Base-by-base conservation (phyloP, 2,888 invertebrate species). In the Glomeris marginata region DNA sequence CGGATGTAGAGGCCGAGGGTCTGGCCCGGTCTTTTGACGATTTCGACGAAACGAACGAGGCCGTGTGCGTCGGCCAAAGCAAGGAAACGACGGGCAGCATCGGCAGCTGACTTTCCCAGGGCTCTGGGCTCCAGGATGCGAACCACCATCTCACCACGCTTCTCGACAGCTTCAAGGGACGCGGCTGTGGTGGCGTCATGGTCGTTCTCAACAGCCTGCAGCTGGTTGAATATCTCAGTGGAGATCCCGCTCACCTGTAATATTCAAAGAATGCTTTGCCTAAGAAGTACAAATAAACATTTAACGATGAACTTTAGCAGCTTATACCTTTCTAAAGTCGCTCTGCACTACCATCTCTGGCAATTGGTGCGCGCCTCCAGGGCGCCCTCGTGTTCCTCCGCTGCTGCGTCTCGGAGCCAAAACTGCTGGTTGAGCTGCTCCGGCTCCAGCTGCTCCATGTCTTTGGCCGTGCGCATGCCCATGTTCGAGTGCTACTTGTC, bases 21-120 rank as follows among this genome's bases (percentile, higher is more conserved):
- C 71, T 98, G 97, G 13, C 97, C 98, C 1, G 98, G 98, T 60
- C 95, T 78, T 70, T 98, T 98, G 58, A 98, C 92, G 63, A 98
- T 95, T 72, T 98, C 98, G 59, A 98, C 94, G 64, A 94, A 79
- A 67, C 86, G 78, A 54, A 90, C 86, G 58, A 80, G 76, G 66
- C 84, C 81, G 59, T 83, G 77, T 15, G 80, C 77, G 66, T 84
- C 81, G 59, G 82, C 77, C 79, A 80, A 67, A 53, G 78, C 69
- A 66, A 86, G 77, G 69, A 88, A 84, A 65, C 84, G 81, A 69
- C 87, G 85, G 60, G 87, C 87, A 60, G 83, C 81, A 63, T 90
- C 90, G 55, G 81, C 76, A 56, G 86, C 86, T 62, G 83, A 80
- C 62, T 86, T 76, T 59, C 88, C 87, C 68, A 91, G 79, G 70